Evolutionary conservation across 2,113 vertebrate genomes (phyloP).

Genomic region (Hippocampus abdominalis): DNA sequence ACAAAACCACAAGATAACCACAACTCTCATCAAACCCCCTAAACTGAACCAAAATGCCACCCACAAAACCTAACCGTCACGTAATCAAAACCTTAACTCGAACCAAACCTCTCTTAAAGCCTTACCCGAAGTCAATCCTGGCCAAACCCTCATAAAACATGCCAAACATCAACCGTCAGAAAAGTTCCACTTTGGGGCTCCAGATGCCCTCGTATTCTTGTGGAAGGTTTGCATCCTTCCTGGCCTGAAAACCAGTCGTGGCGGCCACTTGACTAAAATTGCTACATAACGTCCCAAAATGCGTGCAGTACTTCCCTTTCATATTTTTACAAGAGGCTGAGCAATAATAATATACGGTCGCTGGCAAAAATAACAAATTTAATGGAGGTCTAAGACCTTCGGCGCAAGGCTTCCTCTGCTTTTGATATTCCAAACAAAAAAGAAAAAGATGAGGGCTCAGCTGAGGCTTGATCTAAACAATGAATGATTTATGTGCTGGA

Average conservation of each 20-base stretch:
- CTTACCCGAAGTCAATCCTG: neutral
- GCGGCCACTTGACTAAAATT: neutral
- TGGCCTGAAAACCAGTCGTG: neutral
- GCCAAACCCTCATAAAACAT: neutral
- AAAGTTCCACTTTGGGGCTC: neutral
- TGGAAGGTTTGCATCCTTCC: no score
- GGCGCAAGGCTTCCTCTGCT: slow-evolving; percentile 9
- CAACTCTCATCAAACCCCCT: neutral
- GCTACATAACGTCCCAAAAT: neutral
- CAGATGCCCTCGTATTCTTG: neutral
- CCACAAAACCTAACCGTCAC: neutral
- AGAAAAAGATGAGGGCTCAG: slow-evolving; percentile 6
- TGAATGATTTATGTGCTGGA: slow-evolving; percentile 28
- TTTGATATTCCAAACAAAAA: slow-evolving; percentile 18
- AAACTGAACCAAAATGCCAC: neutral
- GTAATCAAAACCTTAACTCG: neutral
- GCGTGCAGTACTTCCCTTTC: neutral
- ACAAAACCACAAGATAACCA: neutral
- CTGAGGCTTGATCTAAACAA: slow-evolving; percentile 3
- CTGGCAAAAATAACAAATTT: neutral
- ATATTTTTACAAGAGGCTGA: neutral
- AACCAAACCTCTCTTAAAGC: neutral
- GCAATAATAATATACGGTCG: neutral
- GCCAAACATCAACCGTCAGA: neutral
- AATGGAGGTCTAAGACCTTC: slow-evolving; percentile 16